Evolutionary conservation across 2,113 vertebrate species (phyloP).

Genomic region (Gasterosteus nipponicus): DNA sequence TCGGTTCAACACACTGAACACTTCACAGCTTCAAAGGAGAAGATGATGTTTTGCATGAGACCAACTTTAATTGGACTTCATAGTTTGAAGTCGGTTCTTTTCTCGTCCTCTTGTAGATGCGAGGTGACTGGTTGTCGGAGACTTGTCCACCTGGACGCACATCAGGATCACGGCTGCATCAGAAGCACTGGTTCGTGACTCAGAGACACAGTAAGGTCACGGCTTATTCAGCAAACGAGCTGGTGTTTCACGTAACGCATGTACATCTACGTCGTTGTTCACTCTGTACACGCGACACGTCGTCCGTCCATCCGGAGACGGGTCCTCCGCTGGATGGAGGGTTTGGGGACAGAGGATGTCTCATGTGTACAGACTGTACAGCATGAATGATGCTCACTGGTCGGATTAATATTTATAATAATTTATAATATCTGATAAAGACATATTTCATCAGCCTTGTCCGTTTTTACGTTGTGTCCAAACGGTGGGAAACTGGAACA

Average conservation of each 20-base stretch:
- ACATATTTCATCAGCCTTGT: background rate
- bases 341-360: no score
- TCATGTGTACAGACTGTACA: no score
- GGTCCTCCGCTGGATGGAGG: no score
- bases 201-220: no score
- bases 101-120: background rate
- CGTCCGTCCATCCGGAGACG: no score
- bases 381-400: background rate
- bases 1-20: constrained; percentile 45
- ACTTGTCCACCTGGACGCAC: background rate
- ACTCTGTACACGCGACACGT: no score
- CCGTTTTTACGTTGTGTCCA: background rate
- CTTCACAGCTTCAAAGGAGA: constrained; percentile 61
- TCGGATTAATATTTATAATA: no score
- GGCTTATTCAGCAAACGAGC: no score
- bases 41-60: constrained; percentile 46
- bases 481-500: background rate
- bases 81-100: constrained; percentile 27
- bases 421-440: background rate
- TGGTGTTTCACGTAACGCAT: no score
- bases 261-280: no score
- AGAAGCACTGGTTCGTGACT: background rate
- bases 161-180: background rate
- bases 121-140: background rate
- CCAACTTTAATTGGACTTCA: constrained; percentile 49